Base-by-base conservation (phyloP, 2,888 invertebrate species). In the Masnerella sp. region DNA sequence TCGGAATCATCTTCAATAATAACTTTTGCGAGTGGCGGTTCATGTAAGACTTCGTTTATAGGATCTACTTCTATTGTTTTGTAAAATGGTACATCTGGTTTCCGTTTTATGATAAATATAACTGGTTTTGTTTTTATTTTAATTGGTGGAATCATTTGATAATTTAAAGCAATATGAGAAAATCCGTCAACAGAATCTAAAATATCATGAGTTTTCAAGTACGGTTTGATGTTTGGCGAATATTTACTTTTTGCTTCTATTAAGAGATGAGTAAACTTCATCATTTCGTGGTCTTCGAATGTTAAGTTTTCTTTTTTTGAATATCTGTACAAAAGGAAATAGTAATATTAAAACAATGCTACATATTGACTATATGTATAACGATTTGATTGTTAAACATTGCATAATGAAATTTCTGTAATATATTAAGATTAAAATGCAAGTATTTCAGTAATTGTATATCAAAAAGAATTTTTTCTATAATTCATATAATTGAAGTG, bases 201-300 rank as follows among this genome's bases (percentile, higher is more conserved):
- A 40, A 94, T 91, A 38, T 92, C 91, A 81, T 95, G 95, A 0
- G 95, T 93, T 71, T 92, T 90, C 8, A 91, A 88, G 77, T 94
- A 93, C 0, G 91, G 90, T 83, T 93, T 92, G 78, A 95, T 89
- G 77, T 91, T 93, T 5, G 91, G 88, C 0, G 94, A 94, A 85
- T 94, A 93, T 89, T 94, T 94, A 82, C 93, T 94, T 86, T 93
- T 95, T 0, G 93, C 94, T 89, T 96, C 96, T 22, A 94, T 88
- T 61, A 97, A 88, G 45, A 97, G 88, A 88, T 96, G 95, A 1
- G 95, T 93, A 82, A 92, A 96, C 62, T 89, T 88, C 77, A 91
- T 90, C 81, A 95, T 89, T 82, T 94, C 92, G 32, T 90, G 88
- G 79, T 90, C 89, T 18, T 90, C 92, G 15, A 91, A 89, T 52